These are phyloP conservation scores for Ataeniobius toweri DNA, from an alignment of 2,797 vertebrate species.

Conservation along the genomic window DNA sequence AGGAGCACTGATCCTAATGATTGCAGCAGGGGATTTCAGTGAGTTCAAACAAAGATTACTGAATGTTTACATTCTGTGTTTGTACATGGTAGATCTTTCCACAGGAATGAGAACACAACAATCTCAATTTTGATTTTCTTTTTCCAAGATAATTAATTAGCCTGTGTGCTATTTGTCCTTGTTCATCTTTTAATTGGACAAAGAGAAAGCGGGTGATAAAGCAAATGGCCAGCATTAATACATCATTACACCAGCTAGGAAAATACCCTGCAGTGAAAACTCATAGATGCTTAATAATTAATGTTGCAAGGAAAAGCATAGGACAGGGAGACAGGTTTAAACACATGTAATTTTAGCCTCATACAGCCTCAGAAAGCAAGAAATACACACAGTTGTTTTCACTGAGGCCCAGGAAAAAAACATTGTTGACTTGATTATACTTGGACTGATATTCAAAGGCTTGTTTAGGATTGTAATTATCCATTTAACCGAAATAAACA, in stretches of 20 bases:
- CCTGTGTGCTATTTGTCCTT: constrained; percentile 51
- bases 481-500: constrained; percentile 10
- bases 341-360: background rate
- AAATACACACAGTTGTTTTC: constrained; percentile 1
- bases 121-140: constrained; percentile 5
- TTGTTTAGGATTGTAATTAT: constrained; percentile 9
- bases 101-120: background rate
- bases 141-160: constrained; percentile 48
- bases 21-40: too few relatives aligned
- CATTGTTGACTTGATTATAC: background rate
- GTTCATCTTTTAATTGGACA: constrained; percentile 64
- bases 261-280: constrained; percentile 56
- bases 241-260: constrained; percentile 58
- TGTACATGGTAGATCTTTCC: background rate
- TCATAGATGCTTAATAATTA: constrained; percentile 57
- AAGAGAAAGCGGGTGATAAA: constrained; percentile 58
- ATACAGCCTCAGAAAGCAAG: background rate
- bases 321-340: background rate
- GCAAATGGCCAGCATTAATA: constrained; percentile 60
- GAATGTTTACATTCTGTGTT: background rate
- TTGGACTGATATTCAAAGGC: background rate
- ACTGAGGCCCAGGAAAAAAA: background rate
- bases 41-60: too few relatives aligned
- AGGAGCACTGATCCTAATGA: too few relatives aligned
- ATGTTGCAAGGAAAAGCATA: background rate